phyloP scores from a whole-genome alignment of 2,888 invertebrate species.

The Drosophila lacicola region DNA sequence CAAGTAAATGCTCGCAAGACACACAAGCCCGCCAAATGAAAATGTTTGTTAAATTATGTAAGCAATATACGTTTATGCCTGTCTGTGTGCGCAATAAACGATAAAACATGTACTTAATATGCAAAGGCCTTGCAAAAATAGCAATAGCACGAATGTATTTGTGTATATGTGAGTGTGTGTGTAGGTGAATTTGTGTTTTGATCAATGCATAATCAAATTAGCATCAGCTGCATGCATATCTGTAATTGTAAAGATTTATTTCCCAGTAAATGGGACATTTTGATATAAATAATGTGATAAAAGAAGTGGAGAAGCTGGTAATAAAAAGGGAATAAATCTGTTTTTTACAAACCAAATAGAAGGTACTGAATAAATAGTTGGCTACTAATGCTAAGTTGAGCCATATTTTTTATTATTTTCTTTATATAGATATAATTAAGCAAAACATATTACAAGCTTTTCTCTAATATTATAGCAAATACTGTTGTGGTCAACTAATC shows the following conservation, averaged over 20 bases:
- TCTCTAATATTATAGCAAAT: too few species aligned
- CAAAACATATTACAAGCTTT: too few species aligned
- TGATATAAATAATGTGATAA: not conserved
- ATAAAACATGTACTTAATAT: constrained; percentile 71
- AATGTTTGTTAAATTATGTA: constrained; percentile 71
- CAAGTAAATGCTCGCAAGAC: constrained; percentile 29
- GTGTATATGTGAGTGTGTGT: constrained; percentile 16
- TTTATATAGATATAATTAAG: too few species aligned
- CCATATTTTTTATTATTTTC: too few species aligned
- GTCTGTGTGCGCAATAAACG: constrained; percentile 59
- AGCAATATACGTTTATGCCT: constrained; percentile 60
- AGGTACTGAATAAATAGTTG: too few species aligned
- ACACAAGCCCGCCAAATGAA: constrained; percentile 55
- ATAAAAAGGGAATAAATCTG: not conserved
- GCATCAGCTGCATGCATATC: constrained; percentile 55
- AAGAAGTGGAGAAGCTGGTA: not conserved
- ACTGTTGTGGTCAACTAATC: too few species aligned
- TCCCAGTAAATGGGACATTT: not conserved
- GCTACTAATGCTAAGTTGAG: too few species aligned
- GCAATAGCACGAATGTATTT: constrained; percentile 29
- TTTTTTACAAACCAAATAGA: too few species aligned
- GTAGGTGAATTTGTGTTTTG: constrained; percentile 24
- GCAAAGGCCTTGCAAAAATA: constrained; percentile 57
- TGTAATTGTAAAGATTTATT: constrained; percentile 27
- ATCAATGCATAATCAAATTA: constrained; percentile 62